Base-by-base conservation (phyloP, 2,888 invertebrate genomes). In the Rhagophthalmus giganteus region DNA sequence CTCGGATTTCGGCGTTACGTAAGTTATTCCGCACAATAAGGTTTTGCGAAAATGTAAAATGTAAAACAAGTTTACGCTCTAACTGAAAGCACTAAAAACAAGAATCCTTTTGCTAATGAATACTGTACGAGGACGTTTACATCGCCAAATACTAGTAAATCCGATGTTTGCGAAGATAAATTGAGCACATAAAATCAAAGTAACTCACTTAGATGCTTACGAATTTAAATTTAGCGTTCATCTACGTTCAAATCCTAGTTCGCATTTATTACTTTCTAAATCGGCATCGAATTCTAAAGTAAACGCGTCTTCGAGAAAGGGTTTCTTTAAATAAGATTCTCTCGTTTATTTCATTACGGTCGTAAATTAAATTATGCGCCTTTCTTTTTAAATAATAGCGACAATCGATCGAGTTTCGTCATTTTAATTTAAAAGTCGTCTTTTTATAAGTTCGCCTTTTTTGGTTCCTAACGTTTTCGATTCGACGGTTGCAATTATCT, bases 21-120 rank as follows among this genome's bases (percentile, higher is more conserved):
- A 42, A 42, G 42, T 42, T 34, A 42, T 42, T 34, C 33, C 25
- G 27, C 42, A 34, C 34, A 34, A 42, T 42, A 42, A 33, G 15
- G 27, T 42, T 42, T 42, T 24, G 10, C 14, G n/a, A 34, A 42
- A 42, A 41, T 20, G 14, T 32, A 41, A 41, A 32, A 41, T 33
- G 41, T 25, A 41, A 42, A 42, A 42, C 34, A 34, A 42, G 26
- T 42, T 42, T 31, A 40, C 25, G 20, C 33, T 38, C 12, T 8
- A 38, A 32, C 13, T 41, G 25, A 31, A 41, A 32, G 41, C 41
- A 30, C 31, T 41, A 32, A 41, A 41, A 41, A 31, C 41, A 32
- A 41, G 41, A 41, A 41, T 20, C 12, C 34, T 16, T 15, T 10
- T 20, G 32, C 25, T 41, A 41, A 41, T 41, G 32, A 41, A 41